Conservation (phyloP, 2,888 invertebrate species). For the Philereme transversata region DNA sequence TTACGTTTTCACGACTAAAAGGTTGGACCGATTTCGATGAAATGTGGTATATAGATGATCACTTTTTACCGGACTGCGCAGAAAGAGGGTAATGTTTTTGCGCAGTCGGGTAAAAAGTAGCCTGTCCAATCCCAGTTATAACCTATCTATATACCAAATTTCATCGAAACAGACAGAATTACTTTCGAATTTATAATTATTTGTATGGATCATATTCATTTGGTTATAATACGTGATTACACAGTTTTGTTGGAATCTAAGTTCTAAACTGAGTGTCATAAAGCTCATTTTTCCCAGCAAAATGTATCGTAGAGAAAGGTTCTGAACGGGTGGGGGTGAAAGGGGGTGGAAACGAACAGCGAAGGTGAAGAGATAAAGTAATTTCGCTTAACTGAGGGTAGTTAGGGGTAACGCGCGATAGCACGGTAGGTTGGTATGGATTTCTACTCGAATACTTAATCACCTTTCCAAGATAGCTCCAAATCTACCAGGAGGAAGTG, state of each 20-base stretch:
- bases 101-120: too few relatives aligned
- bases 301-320: neutral
- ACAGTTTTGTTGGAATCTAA: neutral
- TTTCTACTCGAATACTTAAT: neutral
- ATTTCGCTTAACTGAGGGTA: slow-evolving; percentile 65
- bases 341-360: slow-evolving; percentile 49
- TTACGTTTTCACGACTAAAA: too few relatives aligned
- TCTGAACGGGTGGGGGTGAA: slow-evolving; percentile 25
- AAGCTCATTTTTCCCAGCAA: neutral
- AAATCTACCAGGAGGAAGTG: too few relatives aligned
- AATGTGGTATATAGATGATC: too few relatives aligned
- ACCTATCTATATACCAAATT: too few relatives aligned
- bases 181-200: neutral
- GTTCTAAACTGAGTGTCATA: neutral
- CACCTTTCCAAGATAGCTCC: too few relatives aligned
- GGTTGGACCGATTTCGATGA: too few relatives aligned
- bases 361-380: slow-evolving; percentile 66
- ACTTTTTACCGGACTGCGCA: too few relatives aligned
- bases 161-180: too few relatives aligned
- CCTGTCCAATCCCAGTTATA: too few relatives aligned
- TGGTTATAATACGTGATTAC: neutral
- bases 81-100: too few relatives aligned
- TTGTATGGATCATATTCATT: neutral
- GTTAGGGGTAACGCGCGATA: slow-evolving; percentile 60
- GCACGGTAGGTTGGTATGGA: slow-evolving; percentile 51